Evolutionary conservation across 2,797 vertebrate species (phyloP).

Genomic region (Cheirogaleus major): DNA sequence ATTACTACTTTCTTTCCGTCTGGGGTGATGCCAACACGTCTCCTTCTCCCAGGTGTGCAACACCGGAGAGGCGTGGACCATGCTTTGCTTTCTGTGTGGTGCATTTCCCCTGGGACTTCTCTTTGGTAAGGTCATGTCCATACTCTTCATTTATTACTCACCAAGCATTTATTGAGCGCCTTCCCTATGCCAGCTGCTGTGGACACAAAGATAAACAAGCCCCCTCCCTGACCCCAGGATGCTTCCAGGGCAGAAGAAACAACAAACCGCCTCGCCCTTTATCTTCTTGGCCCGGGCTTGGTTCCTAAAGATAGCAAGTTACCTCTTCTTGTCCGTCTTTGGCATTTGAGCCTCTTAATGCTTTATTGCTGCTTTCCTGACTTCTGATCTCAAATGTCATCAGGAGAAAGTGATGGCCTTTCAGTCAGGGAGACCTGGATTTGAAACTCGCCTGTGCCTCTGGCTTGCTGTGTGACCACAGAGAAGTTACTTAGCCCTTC

Average conservation of each 20-base stretch:
- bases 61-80: fast-evolving
- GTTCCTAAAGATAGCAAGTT: neutral
- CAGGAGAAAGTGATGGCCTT: neutral
- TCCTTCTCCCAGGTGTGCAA: neutral
- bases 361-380: neutral
- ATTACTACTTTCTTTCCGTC: too few relatives aligned
- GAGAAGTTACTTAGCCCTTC: neutral
- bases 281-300: neutral
- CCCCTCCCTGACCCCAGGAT: fast-evolving
- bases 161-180: neutral
- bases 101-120: fast-evolving
- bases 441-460: neutral
- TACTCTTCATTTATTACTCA: neutral
- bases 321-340: neutral
- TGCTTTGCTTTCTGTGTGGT: fast-evolving
- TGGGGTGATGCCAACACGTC: fast-evolving
- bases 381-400: neutral
- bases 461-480: neutral
- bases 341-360: neutral
- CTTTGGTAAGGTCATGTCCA: neutral
- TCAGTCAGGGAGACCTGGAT: neutral
- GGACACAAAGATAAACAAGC: neutral
- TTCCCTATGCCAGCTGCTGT: neutral
- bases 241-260: neutral
- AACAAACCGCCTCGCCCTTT: neutral